Base-by-base conservation (phyloP, 2,888 invertebrate species). In the Schrankia costaestrigalis region DNA sequence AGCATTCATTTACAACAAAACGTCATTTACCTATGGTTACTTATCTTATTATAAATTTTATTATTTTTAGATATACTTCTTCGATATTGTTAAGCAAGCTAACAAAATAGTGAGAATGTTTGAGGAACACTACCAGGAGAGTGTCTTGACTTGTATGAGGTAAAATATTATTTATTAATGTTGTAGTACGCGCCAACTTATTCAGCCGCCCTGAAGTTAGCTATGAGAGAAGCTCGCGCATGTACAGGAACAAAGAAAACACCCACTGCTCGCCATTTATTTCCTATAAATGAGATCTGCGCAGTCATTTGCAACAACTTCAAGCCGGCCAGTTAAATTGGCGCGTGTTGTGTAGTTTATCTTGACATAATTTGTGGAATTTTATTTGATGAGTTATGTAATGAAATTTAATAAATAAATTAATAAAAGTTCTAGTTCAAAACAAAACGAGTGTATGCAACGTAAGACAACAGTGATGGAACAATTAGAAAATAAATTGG, bases 61-160 rank as follows among this genome's bases (percentile, higher is more conserved):
- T 26, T 79, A 27, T 92, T 30, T 80, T 34, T 93, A 96, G 79
- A 93, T 98, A 42, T 94, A 97, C 75, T 99, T 98, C 84, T 98
- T 99, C 71, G 95, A 95, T 69, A 93, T 95, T 4, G 96, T 97
- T 6, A 94, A 96, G 53, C 96, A 98, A 77, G 94, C 96, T 14
- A 98, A 98, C 71, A 95, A 95, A 37, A 96, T 98, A 32, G 95
- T 97, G 7, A 95, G 96, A 74, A 89, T 98, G 65, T 91, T 98
- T 69, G 97, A 97, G 56, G 97, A 97, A 65, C 95, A 97, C 61
- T 97, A 97, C 71, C 93, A 93, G 55, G 97, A 98, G 69, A 93
- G 94, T 37, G 91, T 98, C 2, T 87, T 97, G 22, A 97, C 97
- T 4, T 92, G 97, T 53, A 91, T 98, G 21, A 90, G 92, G 96